phyloP scores from a whole-genome alignment of 2,797 vertebrate genomes.

The Pagetopsis macropterus region DNA sequence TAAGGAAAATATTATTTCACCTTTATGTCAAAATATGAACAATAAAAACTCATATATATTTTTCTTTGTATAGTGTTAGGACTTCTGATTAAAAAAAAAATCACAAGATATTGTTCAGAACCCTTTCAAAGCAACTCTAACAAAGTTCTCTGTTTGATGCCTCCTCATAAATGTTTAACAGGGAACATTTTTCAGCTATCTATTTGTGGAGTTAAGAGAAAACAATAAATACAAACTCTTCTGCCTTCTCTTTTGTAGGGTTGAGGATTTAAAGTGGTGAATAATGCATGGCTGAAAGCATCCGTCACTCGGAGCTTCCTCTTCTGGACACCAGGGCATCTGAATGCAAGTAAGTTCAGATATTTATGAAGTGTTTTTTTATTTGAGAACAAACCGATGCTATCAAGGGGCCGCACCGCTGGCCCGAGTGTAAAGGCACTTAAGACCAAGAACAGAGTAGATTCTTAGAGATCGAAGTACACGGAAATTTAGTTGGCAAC shows the following conservation, averaged over 20 bases:
- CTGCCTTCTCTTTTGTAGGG: constrained; percentile 61
- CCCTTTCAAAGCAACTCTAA: constrained; percentile 27
- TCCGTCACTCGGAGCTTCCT: constrained; percentile 48
- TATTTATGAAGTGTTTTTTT: constrained; percentile 61
- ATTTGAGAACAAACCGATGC: constrained; percentile 52
- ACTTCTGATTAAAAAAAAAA: constrained; percentile 10
- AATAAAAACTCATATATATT: not conserved
- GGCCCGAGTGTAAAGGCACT: constrained; percentile 35
- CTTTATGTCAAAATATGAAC: not conserved
- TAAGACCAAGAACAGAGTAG: constrained; percentile 2
- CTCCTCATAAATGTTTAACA: constrained; percentile 62
- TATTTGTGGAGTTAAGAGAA: constrained; percentile 73
- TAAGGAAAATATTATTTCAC: no score
- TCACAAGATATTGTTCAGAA: constrained; percentile 9
- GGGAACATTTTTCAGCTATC: constrained; percentile 63
- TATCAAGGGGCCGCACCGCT: constrained; percentile 24
- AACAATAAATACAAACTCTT: constrained; percentile 68
- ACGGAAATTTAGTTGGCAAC: no score
- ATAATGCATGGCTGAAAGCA: constrained; percentile 77
- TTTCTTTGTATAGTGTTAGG: not conserved
- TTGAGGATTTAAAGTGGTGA: constrained; percentile 68
- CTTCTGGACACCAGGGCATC: constrained; percentile 42
- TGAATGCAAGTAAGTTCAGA: constrained; percentile 46
- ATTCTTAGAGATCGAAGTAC: no score
- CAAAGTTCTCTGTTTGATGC: constrained; percentile 25